Evolutionary conservation across 1,140 invertebrate species (phyloP).

Genomic region (Orchesella cincta): DNA sequence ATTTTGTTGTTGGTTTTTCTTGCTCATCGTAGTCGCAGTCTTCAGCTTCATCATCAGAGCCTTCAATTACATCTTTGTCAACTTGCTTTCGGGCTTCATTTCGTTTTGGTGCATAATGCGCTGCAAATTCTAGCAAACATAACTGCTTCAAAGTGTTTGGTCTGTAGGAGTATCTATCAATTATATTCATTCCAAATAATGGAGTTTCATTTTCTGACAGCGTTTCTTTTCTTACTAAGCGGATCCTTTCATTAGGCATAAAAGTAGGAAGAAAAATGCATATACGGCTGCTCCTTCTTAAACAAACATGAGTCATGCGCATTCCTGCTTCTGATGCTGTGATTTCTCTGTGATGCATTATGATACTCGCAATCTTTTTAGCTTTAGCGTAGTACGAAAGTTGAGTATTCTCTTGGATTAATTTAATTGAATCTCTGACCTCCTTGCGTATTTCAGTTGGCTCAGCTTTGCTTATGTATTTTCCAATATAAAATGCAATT

Average conservation of each 20-base stretch:
- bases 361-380: slow-evolving; percentile 9
- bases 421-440: slow-evolving; percentile 51
- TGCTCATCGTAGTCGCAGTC: background rate
- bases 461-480: slow-evolving; percentile 56
- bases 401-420: slow-evolving; percentile 45
- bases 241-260: background rate
- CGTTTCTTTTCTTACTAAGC: background rate
- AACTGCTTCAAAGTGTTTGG: background rate
- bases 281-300: background rate
- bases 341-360: slow-evolving; percentile 38
- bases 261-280: background rate
- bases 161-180: background rate
- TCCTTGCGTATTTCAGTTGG: slow-evolving; percentile 50
- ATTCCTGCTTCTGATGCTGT: slow-evolving; percentile 43
- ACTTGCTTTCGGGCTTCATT: background rate
- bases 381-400: background rate
- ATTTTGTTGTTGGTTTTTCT: background rate
- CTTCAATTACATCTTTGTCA: background rate
- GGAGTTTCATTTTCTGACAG: background rate
- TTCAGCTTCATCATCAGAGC: background rate
- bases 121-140: slow-evolving; percentile 1
- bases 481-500: slow-evolving; percentile 56
- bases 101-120: background rate
- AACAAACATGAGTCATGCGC: slow-evolving; percentile 39
- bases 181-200: background rate